Evolutionary conservation across 2,888 invertebrate genomes (phyloP).

Genomic region (Nesidiocoris tenuis): DNA sequence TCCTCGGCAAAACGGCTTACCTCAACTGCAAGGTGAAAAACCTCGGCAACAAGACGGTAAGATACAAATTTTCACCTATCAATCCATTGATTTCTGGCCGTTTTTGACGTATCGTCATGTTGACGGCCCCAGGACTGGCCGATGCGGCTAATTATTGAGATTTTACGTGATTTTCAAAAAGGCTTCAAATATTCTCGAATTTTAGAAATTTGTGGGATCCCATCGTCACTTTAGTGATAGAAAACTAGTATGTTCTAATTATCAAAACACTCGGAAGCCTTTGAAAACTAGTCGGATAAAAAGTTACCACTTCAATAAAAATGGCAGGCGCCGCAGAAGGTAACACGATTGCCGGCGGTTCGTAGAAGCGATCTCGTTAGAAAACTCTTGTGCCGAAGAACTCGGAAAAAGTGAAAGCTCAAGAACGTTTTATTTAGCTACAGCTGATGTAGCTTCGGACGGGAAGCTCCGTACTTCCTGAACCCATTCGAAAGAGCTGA

Average conservation of each 20-base stretch:
- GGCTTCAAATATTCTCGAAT: no score
- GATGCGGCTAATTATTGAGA: no score
- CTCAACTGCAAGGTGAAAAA: conserved; percentile 87
- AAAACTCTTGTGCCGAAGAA: background rate
- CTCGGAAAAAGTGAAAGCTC: background rate
- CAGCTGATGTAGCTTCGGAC: background rate
- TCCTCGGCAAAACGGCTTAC: conserved; percentile 86
- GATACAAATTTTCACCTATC: background rate
- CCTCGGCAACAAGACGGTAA: conserved; percentile 86
- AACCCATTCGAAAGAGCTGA: no score
- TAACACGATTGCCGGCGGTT: background rate
- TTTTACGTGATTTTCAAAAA: no score
- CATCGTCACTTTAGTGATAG: no score
- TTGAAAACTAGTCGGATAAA: no score
- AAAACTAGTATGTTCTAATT: no score
- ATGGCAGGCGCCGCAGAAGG: background rate
- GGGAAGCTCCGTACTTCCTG: background rate
- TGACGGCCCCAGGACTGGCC: no score
- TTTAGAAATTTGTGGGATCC: no score
- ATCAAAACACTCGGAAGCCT: no score
- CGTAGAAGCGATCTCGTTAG: background rate
- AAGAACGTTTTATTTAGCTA: background rate
- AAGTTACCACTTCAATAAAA: no score
- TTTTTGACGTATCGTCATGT: no score
- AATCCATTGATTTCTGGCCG: background rate